Base-by-base conservation (phyloP, 2,888 invertebrate species). In the Aphodius granarius region DNA sequence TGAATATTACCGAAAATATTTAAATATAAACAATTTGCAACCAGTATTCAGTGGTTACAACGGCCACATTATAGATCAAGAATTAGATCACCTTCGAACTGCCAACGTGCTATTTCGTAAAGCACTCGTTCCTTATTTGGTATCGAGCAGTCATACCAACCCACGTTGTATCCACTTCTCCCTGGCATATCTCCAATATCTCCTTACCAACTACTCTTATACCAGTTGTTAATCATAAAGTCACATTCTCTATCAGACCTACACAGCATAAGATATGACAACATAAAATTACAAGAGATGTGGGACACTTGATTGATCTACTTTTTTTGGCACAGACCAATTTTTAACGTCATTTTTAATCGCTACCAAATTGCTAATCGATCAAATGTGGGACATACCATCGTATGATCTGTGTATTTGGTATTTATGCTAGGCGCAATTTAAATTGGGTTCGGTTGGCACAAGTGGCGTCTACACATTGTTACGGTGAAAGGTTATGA, bases 401-500 rank as follows among this genome's bases (percentile, higher is more conserved):
- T 16, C n/a, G 65, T 21, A n/a, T 68, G 68, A 68, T 68, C 68
- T 68, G 20, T 13, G 22, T 13, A 68, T 21, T 20, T 20, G 68
- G 68, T 68, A 68, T 68, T 68, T 68, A 68, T 68, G 68, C 68
- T 68, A 20, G 9, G 20, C 68, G 22, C 68, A 20, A 20, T 43
- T 43, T 13, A 68, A 68, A 68, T 20, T 68, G 22, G 68, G 68
- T 68, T 19, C 21, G 68, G 68, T 68, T 68, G 21, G 20, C 68
- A 68, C 22, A 19, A 68, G 68, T 20, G 15, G 68, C 68, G 68
- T 43, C 43, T 43, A 43, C 13, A 43, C 68, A 68, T 68, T 21
- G 20, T 68, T 68, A 68, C 20, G n/a, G 68, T 68, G 68, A 68
- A 68, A 68, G 68, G 68, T 68, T 68, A 68, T 19, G 21, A 43